A percentile compares a stretch with the other conserved stretches of the same genome.
phyloP scores from a whole-genome alignment of 37 sponge, comb jelly and placozoan genomes.

The Halichondria panicea region DNA sequence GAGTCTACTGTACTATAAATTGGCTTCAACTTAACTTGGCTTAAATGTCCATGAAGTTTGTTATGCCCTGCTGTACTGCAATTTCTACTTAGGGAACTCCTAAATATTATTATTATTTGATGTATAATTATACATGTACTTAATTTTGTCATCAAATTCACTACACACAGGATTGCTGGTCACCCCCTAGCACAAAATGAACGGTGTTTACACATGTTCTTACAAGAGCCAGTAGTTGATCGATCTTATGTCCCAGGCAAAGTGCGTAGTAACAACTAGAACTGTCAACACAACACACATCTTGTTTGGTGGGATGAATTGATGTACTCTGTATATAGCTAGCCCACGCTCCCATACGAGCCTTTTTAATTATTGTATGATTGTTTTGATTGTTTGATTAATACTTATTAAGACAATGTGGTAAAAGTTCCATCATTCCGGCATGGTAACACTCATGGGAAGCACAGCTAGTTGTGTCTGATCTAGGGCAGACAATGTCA shows the following conservation, averaged over 20 bases:
- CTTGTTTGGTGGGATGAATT: too few relatives aligned
- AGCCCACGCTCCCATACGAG: not conserved
- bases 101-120: too few relatives aligned
- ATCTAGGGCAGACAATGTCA: not conserved
- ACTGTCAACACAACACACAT: too few relatives aligned
- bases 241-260: slow-evolving; percentile 95
- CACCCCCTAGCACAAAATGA: slow-evolving; percentile 99
- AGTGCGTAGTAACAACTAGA: slow-evolving; percentile 58
- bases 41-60: too few relatives aligned
- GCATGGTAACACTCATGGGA: slow-evolving; percentile 9
- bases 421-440: not conserved
- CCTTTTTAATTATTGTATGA: not conserved
- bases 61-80: too few relatives aligned
- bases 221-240: slow-evolving; percentile 90
- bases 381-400: not conserved
- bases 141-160: too few relatives aligned
- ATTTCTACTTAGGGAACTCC: too few relatives aligned
- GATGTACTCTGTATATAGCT: too few relatives aligned
- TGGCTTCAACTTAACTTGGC: too few relatives aligned
- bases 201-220: slow-evolving; percentile 97
- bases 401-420: not conserved
- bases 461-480: not conserved
- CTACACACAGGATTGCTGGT: slow-evolving; percentile 93
- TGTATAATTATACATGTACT: too few relatives aligned
- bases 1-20: too few relatives aligned